phyloP scores from a whole-genome alignment of 1,140 invertebrate species.

The Sminthurides bifidus region DNA sequence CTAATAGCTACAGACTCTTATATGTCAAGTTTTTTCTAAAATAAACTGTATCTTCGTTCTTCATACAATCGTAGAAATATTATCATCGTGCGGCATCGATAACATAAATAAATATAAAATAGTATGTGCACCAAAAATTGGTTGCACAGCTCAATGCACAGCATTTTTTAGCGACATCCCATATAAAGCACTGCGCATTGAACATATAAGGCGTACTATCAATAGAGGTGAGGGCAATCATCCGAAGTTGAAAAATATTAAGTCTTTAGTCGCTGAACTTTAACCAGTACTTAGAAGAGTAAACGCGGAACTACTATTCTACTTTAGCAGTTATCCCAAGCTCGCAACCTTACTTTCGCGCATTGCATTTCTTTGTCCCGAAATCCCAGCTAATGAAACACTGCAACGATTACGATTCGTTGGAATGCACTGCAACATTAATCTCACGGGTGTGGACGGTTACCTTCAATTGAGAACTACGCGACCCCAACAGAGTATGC shows the following conservation, averaged over 20 bases:
- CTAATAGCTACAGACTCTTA: too few species aligned
- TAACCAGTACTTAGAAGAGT: background rate
- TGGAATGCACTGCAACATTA: background rate
- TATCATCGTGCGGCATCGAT: too few species aligned
- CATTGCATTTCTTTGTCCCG: background rate
- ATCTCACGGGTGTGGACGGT: slow-evolving; percentile 13
- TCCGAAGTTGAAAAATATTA: background rate
- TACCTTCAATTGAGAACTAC: slow-evolving; percentile 23
- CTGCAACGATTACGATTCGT: background rate
- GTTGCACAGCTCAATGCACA: too few species aligned
- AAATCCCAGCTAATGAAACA: background rate
- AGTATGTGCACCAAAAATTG: too few species aligned
- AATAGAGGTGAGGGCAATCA: too few species aligned
- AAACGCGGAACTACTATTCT: background rate
- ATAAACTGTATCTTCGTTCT: too few species aligned
- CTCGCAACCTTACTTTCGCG: background rate
- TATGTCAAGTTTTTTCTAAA: too few species aligned
- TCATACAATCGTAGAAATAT: too few species aligned
- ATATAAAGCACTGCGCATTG: too few species aligned
- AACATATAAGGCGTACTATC: too few species aligned
- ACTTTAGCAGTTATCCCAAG: background rate
- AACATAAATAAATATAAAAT: too few species aligned
- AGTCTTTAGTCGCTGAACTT: background rate
- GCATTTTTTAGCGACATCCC: too few species aligned
- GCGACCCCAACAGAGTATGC: slow-evolving; percentile 25